These are phyloP conservation scores for Anorthoa munda DNA, from an alignment of 2,888 invertebrate species.

Conservation along the genomic window DNA sequence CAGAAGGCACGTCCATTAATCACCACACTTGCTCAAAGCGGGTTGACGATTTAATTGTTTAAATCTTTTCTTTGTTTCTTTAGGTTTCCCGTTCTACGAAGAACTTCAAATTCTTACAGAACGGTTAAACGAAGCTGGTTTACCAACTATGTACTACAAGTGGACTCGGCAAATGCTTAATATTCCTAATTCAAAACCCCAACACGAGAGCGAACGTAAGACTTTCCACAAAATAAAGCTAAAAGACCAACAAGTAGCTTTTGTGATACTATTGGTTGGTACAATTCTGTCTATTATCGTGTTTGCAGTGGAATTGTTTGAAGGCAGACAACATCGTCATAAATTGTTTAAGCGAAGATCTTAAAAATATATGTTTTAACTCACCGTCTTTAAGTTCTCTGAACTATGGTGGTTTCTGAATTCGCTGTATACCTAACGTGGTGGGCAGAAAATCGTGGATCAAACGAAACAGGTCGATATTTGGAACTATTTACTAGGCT, in stretches of 20 bases:
- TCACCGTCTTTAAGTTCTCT: neutral
- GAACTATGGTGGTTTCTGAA: neutral
- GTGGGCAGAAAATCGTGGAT: too few relatives aligned
- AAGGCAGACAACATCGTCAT: too few relatives aligned
- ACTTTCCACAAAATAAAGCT: too few relatives aligned
- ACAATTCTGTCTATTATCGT: constrained; percentile 65
- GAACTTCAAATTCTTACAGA: constrained; percentile 69
- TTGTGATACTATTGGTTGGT: too few relatives aligned
- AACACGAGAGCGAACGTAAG: too few relatives aligned
- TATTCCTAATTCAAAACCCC: too few relatives aligned
- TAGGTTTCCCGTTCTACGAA: constrained; percentile 77
- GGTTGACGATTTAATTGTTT: neutral
- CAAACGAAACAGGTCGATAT: too few relatives aligned
- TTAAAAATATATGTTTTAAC: neutral
- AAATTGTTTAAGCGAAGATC: neutral
- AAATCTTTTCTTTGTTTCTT: constrained; percentile 1
- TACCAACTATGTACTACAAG: constrained; percentile 74
- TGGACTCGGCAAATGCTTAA: constrained; percentile 73
- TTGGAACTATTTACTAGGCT: too few relatives aligned
- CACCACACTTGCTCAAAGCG: too few relatives aligned
- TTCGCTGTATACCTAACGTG: neutral
- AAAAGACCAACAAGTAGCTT: too few relatives aligned
- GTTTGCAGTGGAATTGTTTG: constrained; percentile 71
- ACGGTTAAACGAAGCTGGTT: constrained; percentile 74
- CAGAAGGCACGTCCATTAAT: too few relatives aligned